Conservation (phyloP, 1,140 invertebrate genomes). For the Glomeris maerens region DNA sequence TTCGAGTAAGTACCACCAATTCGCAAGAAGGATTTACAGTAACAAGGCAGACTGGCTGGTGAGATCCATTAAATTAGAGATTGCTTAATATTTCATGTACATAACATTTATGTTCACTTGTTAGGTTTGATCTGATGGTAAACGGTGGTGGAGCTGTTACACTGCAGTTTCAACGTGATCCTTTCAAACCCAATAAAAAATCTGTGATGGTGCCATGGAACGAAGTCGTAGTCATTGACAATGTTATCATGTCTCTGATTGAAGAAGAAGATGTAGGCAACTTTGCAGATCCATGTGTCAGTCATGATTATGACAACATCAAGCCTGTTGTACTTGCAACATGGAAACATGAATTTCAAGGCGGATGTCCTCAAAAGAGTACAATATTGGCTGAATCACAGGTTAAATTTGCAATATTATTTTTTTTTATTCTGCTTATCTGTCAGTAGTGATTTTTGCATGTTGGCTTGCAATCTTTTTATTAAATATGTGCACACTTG, state of each 20-base stretch:
- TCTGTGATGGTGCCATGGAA: conserved; percentile 95
- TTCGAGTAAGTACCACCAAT: conserved; percentile 65
- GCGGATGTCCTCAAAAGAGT: conserved; percentile 73
- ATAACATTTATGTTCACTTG: too few relatives aligned
- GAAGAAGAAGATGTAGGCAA: conserved; percentile 47
- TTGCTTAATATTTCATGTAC: not conserved
- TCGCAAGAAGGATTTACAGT: conserved; percentile 89
- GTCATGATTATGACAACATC: conserved; percentile 85
- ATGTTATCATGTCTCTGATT: conserved; percentile 65
- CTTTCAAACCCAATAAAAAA: conserved; percentile 74
- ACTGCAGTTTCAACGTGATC: conserved; percentile 80
- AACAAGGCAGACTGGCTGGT: conserved; percentile 43
- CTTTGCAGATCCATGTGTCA: conserved; percentile 52
- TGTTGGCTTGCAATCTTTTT: too few relatives aligned
- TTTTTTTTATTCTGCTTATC: conserved; percentile 10
- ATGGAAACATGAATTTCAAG: conserved; percentile 93
- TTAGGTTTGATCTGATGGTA: conserved; percentile 88
- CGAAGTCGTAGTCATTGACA: conserved; percentile 82
- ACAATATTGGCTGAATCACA: conserved; percentile 89
- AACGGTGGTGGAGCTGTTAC: conserved; percentile 93
- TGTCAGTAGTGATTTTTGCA: too few relatives aligned
- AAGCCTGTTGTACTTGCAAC: conserved; percentile 86
- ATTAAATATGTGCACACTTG: too few relatives aligned
- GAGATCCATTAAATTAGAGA: conserved; percentile 18
- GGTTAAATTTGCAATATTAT: conserved; percentile 29